Evolutionary conservation across 2,888 invertebrate genomes (phyloP).

Genomic region (Meiosimyza platycephala): DNA sequence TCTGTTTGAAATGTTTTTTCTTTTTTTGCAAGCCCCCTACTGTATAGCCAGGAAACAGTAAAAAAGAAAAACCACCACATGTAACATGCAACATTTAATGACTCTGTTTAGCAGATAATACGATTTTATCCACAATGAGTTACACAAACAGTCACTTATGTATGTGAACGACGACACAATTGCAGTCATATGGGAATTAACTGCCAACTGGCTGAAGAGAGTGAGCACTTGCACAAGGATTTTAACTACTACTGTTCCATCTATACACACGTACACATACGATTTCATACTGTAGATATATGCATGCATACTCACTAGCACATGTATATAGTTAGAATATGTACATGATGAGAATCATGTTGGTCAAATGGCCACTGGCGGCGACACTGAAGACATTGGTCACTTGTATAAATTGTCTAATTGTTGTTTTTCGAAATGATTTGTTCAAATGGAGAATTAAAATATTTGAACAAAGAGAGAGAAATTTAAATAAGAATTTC

Average conservation of each 20-base stretch:
- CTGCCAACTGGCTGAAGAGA: conserved; percentile 1
- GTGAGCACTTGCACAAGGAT: background rate
- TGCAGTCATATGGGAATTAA: background rate
- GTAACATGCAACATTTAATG: background rate
- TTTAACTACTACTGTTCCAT: too few species aligned
- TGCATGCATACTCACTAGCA: background rate
- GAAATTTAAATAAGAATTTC: too few species aligned
- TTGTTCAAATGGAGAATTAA: background rate
- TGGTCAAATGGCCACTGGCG: background rate
- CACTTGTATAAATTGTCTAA: background rate
- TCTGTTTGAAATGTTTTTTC: too few species aligned
- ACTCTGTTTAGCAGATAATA: background rate
- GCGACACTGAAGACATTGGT: background rate
- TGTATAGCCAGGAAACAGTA: too few species aligned
- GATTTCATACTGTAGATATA: background rate
- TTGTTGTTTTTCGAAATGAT: background rate
- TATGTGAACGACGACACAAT: background rate
- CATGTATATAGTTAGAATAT: background rate
- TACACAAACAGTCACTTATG: conserved; percentile 7
- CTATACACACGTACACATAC: too few species aligned
- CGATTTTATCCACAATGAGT: conserved; percentile 1
- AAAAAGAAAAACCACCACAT: too few species aligned
- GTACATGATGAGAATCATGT: background rate
- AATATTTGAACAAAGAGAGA: too few species aligned
- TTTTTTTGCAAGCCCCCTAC: too few species aligned